phyloP scores from a whole-genome alignment of 2,113 vertebrate genomes.

The Melospiza georgiana region DNA sequence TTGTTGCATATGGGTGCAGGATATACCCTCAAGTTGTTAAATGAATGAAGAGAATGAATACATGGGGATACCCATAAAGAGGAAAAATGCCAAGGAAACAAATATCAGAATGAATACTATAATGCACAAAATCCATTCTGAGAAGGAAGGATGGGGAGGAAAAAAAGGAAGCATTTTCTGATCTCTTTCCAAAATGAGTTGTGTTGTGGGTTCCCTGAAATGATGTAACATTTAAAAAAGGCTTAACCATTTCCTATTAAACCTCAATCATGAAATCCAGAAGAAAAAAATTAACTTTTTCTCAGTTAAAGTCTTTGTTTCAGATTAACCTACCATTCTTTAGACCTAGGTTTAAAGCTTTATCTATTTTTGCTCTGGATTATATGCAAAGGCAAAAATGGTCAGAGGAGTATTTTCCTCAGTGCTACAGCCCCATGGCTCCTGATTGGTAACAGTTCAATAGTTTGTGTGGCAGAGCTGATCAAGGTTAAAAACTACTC shows the following conservation, averaged over 20 bases:
- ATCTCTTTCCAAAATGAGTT: not conserved
- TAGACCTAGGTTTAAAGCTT: not conserved
- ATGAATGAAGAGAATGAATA: not conserved
- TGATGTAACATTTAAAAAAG: not conserved
- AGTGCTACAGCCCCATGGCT: not conserved
- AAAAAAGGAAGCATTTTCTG: not conserved
- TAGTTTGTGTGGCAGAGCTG: not conserved
- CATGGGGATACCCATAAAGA: not conserved
- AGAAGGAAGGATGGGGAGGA: not conserved
- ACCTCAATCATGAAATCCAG: not conserved
- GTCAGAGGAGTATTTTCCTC: not conserved
- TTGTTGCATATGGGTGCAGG: not conserved
- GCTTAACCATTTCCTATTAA: not conserved
- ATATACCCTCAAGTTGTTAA: not conserved
- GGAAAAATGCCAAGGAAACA: constrained; percentile 2
- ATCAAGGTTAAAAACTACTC: not conserved
- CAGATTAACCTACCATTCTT: not conserved
- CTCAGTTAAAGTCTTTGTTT: not conserved
- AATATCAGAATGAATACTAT: not conserved
- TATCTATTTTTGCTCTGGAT: not conserved
- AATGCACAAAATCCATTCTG: not conserved
- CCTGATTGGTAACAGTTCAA: not conserved
- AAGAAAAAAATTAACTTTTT: not conserved
- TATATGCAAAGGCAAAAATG: not conserved
- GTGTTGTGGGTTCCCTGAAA: not conserved